These are phyloP conservation scores for Sebastes diaconus DNA, from an alignment of 2,797 vertebrate species.

Conservation along the genomic window DNA sequence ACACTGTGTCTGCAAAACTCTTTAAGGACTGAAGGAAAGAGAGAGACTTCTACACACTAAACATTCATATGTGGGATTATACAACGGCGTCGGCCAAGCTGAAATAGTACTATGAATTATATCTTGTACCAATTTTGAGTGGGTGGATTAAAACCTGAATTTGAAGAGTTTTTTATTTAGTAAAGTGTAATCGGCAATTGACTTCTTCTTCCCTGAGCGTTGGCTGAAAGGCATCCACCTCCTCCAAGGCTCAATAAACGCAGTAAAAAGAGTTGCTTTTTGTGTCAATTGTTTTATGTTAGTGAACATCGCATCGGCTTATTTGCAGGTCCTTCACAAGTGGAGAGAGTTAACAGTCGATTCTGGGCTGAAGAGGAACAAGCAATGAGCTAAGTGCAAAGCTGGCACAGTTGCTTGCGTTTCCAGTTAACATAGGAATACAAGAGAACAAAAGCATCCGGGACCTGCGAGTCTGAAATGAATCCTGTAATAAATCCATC, in stretches of 20 bases:
- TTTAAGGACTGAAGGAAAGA: neutral
- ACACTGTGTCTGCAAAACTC: neutral
- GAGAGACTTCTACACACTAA: no score
- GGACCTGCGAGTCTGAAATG: neutral
- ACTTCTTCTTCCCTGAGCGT: neutral
- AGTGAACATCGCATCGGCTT: neutral
- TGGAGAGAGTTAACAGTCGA: conserved; percentile 6
- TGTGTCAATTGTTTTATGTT: neutral
- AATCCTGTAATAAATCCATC: conserved; percentile 1
- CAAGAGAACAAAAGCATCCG: conserved; percentile 12
- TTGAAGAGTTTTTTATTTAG: neutral
- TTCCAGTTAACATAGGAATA: conserved; percentile 6
- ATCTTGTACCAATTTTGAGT: neutral
- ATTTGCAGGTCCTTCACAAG: conserved; percentile 33
- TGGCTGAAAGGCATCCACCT: neutral
- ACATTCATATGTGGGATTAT: neutral
- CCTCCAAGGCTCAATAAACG: neutral
- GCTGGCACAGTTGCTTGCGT: conserved; percentile 21
- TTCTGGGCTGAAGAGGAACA: conserved; percentile 12
- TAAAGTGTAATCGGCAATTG: neutral
- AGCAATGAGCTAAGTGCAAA: conserved; percentile 33
- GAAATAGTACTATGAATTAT: neutral
- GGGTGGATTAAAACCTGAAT: neutral
- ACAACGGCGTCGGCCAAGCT: no score
- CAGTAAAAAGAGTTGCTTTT: neutral